These are phyloP conservation scores for Rhingia campestris DNA, from an alignment of 2,888 invertebrate genomes.

Conservation along the genomic window DNA sequence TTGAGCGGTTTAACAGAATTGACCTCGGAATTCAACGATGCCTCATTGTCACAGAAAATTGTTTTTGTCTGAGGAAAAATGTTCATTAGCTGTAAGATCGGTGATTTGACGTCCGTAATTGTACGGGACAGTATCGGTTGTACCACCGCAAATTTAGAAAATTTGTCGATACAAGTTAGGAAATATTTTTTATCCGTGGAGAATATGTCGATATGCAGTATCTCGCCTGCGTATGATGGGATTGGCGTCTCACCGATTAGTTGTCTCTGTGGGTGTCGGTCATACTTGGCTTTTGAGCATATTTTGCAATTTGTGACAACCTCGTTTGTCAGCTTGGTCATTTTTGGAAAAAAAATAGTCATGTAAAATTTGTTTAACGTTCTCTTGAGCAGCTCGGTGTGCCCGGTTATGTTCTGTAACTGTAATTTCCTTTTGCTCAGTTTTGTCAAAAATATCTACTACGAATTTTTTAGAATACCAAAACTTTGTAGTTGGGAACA, in stretches of 20 bases:
- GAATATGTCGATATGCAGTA: slow-evolving; percentile 68
- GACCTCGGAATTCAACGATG: slow-evolving; percentile 65
- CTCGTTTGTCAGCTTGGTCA: slow-evolving; percentile 5
- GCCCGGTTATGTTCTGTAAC: slow-evolving; percentile 26
- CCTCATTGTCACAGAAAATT: slow-evolving; percentile 75
- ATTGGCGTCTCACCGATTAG: neutral
- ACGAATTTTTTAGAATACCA: slow-evolving; percentile 54
- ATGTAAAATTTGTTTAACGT: slow-evolving; percentile 13
- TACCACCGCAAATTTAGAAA: slow-evolving; percentile 71
- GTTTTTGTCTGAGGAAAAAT: slow-evolving; percentile 61
- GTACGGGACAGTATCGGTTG: neutral
- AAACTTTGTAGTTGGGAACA: slow-evolving; percentile 52
- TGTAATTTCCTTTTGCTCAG: slow-evolving; percentile 58
- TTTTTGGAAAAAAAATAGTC: slow-evolving; percentile 11
- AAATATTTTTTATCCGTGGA: slow-evolving; percentile 66
- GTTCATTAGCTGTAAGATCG: slow-evolving; percentile 70
- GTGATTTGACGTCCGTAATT: slow-evolving; percentile 5
- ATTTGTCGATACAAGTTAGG: slow-evolving; percentile 71
- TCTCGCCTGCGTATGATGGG: slow-evolving; percentile 47
- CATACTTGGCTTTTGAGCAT: neutral
- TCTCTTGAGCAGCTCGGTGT: too few relatives aligned
- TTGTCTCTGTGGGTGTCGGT: slow-evolving; percentile 3
- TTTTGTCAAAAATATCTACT: slow-evolving; percentile 52
- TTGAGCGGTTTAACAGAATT: slow-evolving; percentile 57
- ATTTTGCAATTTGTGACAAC: slow-evolving; percentile 2